Evolutionary conservation across 92 coral and sea anemone genomes (phyloP).

Genomic region (Muricea muricata): DNA sequence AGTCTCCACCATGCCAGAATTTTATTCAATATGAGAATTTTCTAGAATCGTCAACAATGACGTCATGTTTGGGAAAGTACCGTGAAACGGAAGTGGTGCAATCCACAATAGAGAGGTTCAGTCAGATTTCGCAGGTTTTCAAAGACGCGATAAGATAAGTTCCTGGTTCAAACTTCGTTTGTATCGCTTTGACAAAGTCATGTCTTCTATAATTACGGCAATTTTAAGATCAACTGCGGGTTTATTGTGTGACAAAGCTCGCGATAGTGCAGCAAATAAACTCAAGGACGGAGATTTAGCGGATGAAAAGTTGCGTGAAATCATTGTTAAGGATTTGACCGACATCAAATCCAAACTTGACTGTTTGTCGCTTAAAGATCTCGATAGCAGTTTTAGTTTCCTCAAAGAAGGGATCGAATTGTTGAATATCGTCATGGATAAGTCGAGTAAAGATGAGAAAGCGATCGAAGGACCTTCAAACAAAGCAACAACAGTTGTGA

Average conservation of each 20-base stretch:
- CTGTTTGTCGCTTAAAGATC: not conserved
- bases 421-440: not conserved
- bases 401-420: not conserved
- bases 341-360: not conserved
- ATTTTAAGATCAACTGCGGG: not conserved
- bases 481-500: not conserved
- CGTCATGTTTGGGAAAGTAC: too few species aligned
- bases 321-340: constrained; percentile 2
- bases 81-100: too few species aligned
- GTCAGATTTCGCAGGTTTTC: not conserved
- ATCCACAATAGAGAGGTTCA: too few species aligned
- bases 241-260: not conserved
- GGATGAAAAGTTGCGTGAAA: not conserved
- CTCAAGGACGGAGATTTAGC: not conserved
- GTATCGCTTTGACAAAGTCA: not conserved
- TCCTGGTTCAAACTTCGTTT: not conserved
- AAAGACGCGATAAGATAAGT: not conserved
- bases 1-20: too few species aligned
- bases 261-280: not conserved
- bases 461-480: not conserved
- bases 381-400: not conserved
- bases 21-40: too few species aligned
- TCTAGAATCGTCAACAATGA: too few species aligned
- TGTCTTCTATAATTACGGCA: not conserved
- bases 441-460: not conserved